A percentile compares a stretch with the other conserved stretches of the same genome.
These are phyloP conservation scores for Ditylenchus dipsaci DNA, from an alignment of 1,140 invertebrate species.

Conservation along the genomic window DNA sequence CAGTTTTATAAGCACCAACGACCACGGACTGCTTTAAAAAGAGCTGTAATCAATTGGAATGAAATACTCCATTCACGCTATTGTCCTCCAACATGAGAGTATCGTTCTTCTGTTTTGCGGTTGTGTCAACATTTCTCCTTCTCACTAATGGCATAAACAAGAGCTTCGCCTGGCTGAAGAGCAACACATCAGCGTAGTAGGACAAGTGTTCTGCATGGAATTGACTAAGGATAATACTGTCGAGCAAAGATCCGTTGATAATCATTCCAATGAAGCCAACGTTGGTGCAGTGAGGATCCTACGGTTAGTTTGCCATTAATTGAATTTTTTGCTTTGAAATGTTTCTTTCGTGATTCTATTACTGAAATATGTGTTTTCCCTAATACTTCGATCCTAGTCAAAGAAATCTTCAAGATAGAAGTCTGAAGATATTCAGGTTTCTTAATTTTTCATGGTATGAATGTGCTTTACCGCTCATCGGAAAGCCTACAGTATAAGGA, in stretches of 20 bases:
- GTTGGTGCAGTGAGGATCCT: constrained; percentile 1
- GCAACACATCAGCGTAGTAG: neutral
- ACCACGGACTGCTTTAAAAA: too few species aligned
- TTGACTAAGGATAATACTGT: neutral
- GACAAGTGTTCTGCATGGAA: neutral
- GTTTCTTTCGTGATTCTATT: too few species aligned
- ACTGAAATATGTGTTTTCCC: too few species aligned
- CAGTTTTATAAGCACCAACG: too few species aligned
- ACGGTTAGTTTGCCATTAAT: neutral
- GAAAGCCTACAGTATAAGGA: too few species aligned
- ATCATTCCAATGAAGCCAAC: neutral
- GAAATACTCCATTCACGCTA: neutral
- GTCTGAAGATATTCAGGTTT: too few species aligned
- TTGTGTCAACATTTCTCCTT: neutral
- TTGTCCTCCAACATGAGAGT: neutral
- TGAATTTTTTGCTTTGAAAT: too few species aligned
- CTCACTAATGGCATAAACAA: neutral
- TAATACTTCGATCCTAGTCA: too few species aligned
- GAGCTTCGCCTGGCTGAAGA: neutral
- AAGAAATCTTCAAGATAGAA: too few species aligned
- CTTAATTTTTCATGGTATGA: too few species aligned
- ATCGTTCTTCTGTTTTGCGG: neutral
- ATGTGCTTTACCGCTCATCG: too few species aligned
- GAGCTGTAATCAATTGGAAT: neutral
- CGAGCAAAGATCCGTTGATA: neutral